Conservation (phyloP, 2,888 invertebrate genomes). For the Drosophila fulvimacula region DNA sequence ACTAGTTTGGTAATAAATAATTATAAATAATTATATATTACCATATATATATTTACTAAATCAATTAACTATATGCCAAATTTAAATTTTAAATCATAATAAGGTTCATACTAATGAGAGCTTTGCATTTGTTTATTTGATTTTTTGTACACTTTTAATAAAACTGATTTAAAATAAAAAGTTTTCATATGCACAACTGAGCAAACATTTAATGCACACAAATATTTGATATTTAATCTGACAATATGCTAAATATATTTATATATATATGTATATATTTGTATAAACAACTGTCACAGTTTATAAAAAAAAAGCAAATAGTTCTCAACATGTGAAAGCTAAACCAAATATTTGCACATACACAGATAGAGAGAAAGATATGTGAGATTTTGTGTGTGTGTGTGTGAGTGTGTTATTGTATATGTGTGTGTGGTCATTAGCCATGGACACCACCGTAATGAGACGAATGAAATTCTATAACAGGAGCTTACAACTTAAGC, state of each 20-base stretch:
- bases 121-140: neutral
- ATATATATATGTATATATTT: neutral
- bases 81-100: neutral
- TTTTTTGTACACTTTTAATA: neutral
- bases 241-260: slow-evolving; percentile 2
- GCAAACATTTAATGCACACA: slow-evolving; percentile 3
- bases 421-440: slow-evolving; percentile 37
- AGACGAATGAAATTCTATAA: slow-evolving; percentile 58
- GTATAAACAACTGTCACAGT: slow-evolving; percentile 2
- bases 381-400: neutral
- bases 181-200: neutral
- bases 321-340: slow-evolving; percentile 22
- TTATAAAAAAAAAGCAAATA: slow-evolving; percentile 18
- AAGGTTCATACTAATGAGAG: neutral
- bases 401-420: neutral
- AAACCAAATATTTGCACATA: slow-evolving; percentile 21
- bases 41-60: neutral
- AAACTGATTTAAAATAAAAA: neutral
- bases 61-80: neutral
- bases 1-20: neutral
- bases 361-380: neutral
- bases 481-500: slow-evolving; percentile 75
- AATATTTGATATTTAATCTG: slow-evolving; percentile 19
- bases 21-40: neutral
- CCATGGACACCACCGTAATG: slow-evolving; percentile 51